These are phyloP conservation scores for Sebastes steindachneri DNA, from an alignment of 2,797 vertebrate species.

Conservation along the genomic window DNA sequence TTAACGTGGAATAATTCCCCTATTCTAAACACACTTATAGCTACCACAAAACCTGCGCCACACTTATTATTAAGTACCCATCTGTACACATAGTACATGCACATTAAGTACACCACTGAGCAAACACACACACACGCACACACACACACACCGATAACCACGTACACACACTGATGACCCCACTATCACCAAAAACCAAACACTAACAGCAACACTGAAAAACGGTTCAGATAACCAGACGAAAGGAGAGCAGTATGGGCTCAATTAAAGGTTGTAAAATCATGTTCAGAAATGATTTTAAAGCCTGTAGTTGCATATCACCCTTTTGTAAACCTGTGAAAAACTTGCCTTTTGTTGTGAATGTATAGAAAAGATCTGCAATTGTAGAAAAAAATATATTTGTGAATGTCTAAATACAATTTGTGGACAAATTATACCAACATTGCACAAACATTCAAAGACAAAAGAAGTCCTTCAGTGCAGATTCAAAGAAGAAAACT, in stretches of 20 bases:
- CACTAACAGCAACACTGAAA: slow-evolving; percentile 52
- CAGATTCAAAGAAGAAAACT: not conserved
- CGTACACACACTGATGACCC: slow-evolving; percentile 25
- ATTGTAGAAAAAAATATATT: not conserved
- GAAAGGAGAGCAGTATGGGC: slow-evolving; percentile 12
- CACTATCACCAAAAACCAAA: slow-evolving; percentile 36
- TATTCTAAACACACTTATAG: slow-evolving; percentile 3
- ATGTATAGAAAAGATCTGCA: not conserved
- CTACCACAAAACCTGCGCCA: slow-evolving; percentile 13
- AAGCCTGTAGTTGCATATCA: not conserved
- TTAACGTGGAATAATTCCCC: not conserved
- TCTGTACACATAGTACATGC: slow-evolving; percentile 50
- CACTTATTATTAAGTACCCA: slow-evolving; percentile 19
- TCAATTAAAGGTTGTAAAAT: slow-evolving; percentile 37
- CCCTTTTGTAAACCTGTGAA: slow-evolving; percentile 7
- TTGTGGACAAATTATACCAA: not conserved
- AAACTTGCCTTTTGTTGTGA: not conserved
- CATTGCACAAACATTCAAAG: not conserved
- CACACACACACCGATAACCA: not conserved
- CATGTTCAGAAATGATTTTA: not conserved
- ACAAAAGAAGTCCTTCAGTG: not conserved
- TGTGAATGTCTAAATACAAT: not conserved
- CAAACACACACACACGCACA: slow-evolving; percentile 20
- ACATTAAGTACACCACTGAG: slow-evolving; percentile 50
- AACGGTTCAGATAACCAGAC: slow-evolving; percentile 27